Evolutionary conservation across 2,888 invertebrate genomes (phyloP).

Genomic region (Microctonus hyperodae): DNA sequence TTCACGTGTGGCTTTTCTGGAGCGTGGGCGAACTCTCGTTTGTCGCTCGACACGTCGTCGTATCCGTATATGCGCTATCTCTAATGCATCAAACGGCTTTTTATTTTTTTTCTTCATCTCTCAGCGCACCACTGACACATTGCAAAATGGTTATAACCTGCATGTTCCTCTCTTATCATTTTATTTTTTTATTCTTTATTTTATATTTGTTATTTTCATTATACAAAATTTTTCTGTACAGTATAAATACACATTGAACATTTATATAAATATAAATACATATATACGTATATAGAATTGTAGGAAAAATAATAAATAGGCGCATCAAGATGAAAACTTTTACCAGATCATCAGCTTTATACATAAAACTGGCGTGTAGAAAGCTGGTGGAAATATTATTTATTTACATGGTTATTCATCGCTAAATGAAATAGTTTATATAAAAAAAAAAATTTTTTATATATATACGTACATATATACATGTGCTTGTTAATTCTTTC

Average conservation of each 20-base stretch:
- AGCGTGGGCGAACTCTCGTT: slow-evolving; percentile 40
- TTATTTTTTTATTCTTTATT: too few species aligned
- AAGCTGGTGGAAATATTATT: slow-evolving; percentile 13
- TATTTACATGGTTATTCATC: neutral
- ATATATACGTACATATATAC: too few species aligned
- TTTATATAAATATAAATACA: neutral
- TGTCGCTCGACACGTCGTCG: slow-evolving; percentile 15
- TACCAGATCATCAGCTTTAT: slow-evolving; percentile 12
- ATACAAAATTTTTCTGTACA: too few species aligned
- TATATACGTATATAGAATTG: too few species aligned
- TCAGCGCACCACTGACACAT: neutral
- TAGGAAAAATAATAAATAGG: neutral
- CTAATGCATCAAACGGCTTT: neutral
- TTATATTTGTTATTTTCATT: too few species aligned
- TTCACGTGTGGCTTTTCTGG: slow-evolving; percentile 40
- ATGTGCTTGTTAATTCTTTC: too few species aligned
- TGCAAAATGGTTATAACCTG: too few species aligned
- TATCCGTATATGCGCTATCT: slow-evolving; percentile 1
- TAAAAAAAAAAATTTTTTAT: too few species aligned
- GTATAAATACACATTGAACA: too few species aligned
- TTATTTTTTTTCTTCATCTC: neutral
- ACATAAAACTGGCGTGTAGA: slow-evolving; percentile 1
- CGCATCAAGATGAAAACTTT: slow-evolving; percentile 5
- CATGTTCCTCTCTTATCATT: too few species aligned
- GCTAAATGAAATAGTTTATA: slow-evolving; percentile 5